Evolutionary conservation across 2,888 invertebrate species (phyloP), one percentile per base, ranked within the genome.

Genomic region (Eupithecia centaureata): DNA sequence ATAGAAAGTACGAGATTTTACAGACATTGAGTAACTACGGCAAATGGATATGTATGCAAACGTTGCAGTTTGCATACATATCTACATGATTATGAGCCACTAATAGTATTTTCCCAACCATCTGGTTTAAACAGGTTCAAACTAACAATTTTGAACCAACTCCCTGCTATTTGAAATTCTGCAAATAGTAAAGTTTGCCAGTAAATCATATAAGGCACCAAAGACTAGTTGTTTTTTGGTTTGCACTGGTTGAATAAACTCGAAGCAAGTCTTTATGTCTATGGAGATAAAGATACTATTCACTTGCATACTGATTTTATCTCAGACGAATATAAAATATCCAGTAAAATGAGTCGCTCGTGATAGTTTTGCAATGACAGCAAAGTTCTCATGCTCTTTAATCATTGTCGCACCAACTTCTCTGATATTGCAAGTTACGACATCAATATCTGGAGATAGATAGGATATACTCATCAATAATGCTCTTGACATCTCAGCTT

Each of bases 161-260:
- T 18, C 3, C 18, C 12, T 22, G 22, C n/a, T 7, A 32, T 57
- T 57, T 30, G 32, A 57, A 57, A 32, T 12, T 22, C 57, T 13
- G 32, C 57, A 57, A 22, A 7, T 18, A 57, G 28, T 22, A n/a
- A 57, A 57, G 22, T 57, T 57, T 57, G 32, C 57, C 32, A 30
- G 12, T 28, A 13, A 32, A 57, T 57, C 5, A 5, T 13, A 3
- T 18, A 32, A 57, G 57, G 57, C 57, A 27, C 52, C 52, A 5
- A 27, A 47, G 47, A 47, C 47, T 47, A 42, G 47, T 47, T 47
- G 22, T 22, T 22, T 47, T 42, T 10, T 47, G 47, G 18, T 42
- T 5, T 42, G 10, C 18, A 10, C 18, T 42, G 18, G 18, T 42
- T 18, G 42, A 10, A 10, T 42, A 15, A 42, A 42, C 8, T 7